phyloP scores from a whole-genome alignment of 1,140 invertebrate genomes.

The Trachelipus rathkii region DNA sequence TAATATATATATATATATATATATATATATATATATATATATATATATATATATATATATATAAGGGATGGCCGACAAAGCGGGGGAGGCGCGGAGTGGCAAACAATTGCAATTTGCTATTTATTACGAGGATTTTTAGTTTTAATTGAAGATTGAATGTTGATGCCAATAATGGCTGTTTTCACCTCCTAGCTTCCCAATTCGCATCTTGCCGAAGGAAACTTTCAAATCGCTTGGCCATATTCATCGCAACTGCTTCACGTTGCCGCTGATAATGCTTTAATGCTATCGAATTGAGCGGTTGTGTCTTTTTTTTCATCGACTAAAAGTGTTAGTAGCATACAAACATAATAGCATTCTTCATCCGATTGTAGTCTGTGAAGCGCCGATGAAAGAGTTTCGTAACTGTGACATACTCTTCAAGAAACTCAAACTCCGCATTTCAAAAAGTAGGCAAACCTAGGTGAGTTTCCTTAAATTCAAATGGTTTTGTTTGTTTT shows the following conservation, averaged over 20 bases:
- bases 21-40: too few species aligned
- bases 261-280: conserved; percentile 22
- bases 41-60: too few species aligned
- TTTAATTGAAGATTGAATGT: too few species aligned
- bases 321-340: conserved; percentile 26
- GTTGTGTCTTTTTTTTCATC: conserved; percentile 28
- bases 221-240: not conserved
- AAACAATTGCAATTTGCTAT: too few species aligned
- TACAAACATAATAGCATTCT: conserved; percentile 16
- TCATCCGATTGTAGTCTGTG: conserved; percentile 25
- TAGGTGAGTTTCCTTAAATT: conserved; percentile 26
- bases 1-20: too few species aligned
- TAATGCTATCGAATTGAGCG: conserved; percentile 27
- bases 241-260: conserved; percentile 14
- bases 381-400: conserved; percentile 26
- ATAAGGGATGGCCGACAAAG: too few species aligned
- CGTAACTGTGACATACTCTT: conserved; percentile 29
- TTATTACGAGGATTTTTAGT: too few species aligned
- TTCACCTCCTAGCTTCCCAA: too few species aligned
- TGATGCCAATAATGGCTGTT: too few species aligned
- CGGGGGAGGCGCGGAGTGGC: too few species aligned
- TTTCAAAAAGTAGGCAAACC: conserved; percentile 24
- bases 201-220: too few species aligned
- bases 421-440: conserved; percentile 26
- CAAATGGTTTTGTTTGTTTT: conserved; percentile 26